Conservation (phyloP, 2,888 invertebrate genomes). For the Ichneumon xanthorius region DNA sequence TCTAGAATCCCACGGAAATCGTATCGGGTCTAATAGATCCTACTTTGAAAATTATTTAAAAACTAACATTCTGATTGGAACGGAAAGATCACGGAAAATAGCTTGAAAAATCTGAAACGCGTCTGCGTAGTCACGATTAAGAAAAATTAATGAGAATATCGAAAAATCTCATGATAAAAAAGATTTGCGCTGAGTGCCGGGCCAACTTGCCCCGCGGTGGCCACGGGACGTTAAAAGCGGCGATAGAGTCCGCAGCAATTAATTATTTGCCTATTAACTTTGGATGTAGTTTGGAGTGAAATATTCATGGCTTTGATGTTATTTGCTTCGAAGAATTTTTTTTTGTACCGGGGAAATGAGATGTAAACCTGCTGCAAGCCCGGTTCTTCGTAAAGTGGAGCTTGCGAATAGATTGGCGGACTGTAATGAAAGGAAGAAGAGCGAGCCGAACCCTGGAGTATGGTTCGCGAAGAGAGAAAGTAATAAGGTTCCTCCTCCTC, state of each 20-base stretch:
- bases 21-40: too few relatives aligned
- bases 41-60: too few relatives aligned
- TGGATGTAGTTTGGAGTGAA: background rate
- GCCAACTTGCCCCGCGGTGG: background rate
- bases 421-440: constrained; percentile 18
- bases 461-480: constrained; percentile 28
- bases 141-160: background rate
- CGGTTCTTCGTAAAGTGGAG: constrained; percentile 18
- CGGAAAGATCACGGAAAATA: background rate
- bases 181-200: too few relatives aligned
- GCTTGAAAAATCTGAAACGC: background rate
- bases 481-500: constrained; percentile 29
- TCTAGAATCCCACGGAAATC: too few relatives aligned
- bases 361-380: constrained; percentile 7
- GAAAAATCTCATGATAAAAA: background rate
- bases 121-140: background rate
- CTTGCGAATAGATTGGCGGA: constrained; percentile 17
- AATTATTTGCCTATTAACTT: background rate
- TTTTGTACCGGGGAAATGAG: background rate
- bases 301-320: constrained; percentile 15
- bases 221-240: background rate
- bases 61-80: too few relatives aligned
- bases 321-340: background rate
- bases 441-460: background rate
- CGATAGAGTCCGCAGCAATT: background rate